Percentiles rank a stretch among this genome's conserved stretches.
Evolutionary conservation across 2,113 vertebrate genomes (phyloP).

Genomic region (Passer montanus): DNA sequence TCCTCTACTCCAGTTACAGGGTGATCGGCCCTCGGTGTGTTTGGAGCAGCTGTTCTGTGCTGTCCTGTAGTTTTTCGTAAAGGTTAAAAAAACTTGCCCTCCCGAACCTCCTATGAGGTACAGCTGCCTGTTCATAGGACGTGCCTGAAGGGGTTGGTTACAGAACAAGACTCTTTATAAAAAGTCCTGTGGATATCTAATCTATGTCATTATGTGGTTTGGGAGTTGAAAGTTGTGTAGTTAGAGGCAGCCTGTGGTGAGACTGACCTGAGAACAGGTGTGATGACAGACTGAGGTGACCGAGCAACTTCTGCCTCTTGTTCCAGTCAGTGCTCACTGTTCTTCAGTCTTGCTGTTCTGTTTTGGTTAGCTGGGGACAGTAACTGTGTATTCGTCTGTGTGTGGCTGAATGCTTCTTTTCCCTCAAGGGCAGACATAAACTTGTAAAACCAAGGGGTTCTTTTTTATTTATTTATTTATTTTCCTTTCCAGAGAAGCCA

Average conservation of each 20-base stretch:
- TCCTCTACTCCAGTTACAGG: not conserved
- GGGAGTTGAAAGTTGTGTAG: not conserved
- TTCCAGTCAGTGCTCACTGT: not conserved
- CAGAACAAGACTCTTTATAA: not conserved
- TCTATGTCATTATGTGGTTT: not conserved
- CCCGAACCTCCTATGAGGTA: too few relatives aligned
- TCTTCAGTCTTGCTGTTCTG: accelerated
- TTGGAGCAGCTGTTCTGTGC: not conserved
- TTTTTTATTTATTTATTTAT: not conserved
- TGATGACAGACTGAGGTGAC: not conserved
- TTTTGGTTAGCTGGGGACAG: not conserved
- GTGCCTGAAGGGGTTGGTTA: not conserved
- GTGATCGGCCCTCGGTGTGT: not conserved
- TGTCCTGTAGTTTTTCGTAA: not conserved
- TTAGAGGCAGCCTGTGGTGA: not conserved
- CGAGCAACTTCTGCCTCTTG: not conserved
- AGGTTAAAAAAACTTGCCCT: not conserved
- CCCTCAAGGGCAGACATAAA: not conserved
- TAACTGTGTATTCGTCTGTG: accelerated
- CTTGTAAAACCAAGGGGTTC: not conserved
- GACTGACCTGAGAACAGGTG: not conserved
- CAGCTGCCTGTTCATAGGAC: not conserved
- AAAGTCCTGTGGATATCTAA: not conserved
- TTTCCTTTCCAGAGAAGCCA: constrained; percentile 76
- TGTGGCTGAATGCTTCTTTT: not conserved